Conservation (phyloP, 2,797 vertebrate species). For the Hippopotamyrus pictus region DNA sequence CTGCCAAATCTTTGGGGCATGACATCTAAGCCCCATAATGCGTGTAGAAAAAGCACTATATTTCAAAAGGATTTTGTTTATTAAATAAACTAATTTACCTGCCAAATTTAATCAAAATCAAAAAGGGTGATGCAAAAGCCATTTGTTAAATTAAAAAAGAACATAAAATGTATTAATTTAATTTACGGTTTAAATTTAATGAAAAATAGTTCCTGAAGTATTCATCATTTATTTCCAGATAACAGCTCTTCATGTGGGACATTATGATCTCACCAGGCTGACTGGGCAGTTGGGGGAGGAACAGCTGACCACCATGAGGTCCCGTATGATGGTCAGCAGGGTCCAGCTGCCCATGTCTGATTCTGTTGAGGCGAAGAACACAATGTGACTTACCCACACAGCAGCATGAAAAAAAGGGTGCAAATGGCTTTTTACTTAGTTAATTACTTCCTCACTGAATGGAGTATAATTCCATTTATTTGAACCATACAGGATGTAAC, state of each 20-base stretch:
- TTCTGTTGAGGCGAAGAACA: conserved; percentile 40
- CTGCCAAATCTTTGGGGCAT: too few species aligned
- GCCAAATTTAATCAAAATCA: background rate
- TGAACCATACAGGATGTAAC: background rate
- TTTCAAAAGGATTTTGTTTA: background rate
- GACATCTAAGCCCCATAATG: background rate
- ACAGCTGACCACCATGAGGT: conserved; percentile 84
- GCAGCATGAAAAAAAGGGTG: background rate
- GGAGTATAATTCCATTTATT: background rate
- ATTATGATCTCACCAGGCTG: conserved; percentile 66
- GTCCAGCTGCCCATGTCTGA: conserved; percentile 75
- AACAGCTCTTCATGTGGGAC: background rate
- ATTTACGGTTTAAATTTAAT: background rate
- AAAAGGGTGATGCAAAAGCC: background rate
- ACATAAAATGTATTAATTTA: background rate
- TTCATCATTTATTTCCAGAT: background rate
- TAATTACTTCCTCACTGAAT: background rate
- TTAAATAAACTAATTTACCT: background rate
- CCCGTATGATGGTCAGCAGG: conserved; percentile 74
- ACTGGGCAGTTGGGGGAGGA: conserved; percentile 83
- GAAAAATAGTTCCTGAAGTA: background rate
- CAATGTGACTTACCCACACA: background rate
- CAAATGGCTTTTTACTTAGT: background rate
- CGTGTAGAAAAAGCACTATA: background rate
- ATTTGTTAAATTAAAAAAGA: background rate